Evolutionary conservation across 2,113 vertebrate species (phyloP).

Genomic region (Phyllostomus discolor): DNA sequence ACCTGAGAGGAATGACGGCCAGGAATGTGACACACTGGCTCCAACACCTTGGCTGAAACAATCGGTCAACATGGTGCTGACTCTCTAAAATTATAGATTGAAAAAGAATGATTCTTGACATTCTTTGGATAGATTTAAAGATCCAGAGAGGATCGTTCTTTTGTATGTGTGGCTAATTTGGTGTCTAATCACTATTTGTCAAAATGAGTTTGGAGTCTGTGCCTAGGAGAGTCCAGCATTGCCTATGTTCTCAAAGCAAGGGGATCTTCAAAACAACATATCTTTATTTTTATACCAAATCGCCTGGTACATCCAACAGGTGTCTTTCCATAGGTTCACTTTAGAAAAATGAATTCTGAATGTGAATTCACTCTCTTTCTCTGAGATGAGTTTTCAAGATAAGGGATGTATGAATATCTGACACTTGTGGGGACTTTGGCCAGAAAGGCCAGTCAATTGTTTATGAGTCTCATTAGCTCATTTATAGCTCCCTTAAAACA

Average conservation of each 20-base stretch:
- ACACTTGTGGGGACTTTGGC: background rate
- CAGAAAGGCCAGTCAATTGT: background rate
- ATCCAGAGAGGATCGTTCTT: background rate
- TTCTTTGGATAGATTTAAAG: background rate
- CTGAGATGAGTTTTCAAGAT: slow-evolving; percentile 9
- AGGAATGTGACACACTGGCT: background rate
- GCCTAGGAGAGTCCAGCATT: background rate
- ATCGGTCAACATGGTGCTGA: background rate
- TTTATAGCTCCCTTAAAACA: background rate
- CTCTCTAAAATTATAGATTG: background rate
- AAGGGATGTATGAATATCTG: background rate
- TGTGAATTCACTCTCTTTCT: background rate
- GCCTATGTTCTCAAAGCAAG: background rate
- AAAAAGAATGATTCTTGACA: slow-evolving; percentile 20
- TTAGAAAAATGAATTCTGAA: slow-evolving; percentile 26
- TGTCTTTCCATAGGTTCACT: background rate
- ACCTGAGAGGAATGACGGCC: background rate
- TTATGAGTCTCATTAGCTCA: background rate
- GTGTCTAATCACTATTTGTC: background rate
- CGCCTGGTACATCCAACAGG: background rate
- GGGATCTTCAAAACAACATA: background rate
- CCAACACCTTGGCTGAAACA: background rate
- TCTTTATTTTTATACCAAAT: background rate
- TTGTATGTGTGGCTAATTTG: background rate
- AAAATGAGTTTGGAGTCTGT: background rate